Percentiles rank a stretch among this genome's conserved stretches.
Conservation (phyloP, 2,797 vertebrate species). For the Clamator glandarius region DNA sequence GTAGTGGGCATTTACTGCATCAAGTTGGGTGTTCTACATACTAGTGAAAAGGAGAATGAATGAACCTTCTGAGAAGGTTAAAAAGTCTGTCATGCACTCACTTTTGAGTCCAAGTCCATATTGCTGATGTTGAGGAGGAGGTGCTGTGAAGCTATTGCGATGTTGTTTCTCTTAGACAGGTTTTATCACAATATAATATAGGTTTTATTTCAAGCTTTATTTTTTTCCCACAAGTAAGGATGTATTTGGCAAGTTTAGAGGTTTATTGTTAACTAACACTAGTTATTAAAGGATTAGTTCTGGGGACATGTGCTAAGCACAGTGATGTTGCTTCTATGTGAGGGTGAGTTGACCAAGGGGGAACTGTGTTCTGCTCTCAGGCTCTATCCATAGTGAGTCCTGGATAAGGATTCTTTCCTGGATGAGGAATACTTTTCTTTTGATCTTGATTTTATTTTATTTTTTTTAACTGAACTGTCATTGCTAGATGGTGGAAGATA, state of each 20-base stretch:
- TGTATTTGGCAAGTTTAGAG: neutral
- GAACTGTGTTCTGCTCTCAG: neutral
- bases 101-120: neutral
- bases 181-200: neutral
- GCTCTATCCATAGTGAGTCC: neutral
- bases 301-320: neutral
- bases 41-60: neutral
- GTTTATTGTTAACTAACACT: neutral
- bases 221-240: neutral
- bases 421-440: neutral
- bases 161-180: neutral
- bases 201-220: neutral
- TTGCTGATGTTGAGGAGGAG: neutral
- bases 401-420: neutral
- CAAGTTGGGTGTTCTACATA: neutral
- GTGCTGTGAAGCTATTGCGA: neutral
- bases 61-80: neutral
- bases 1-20: neutral
- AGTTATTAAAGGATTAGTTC: neutral
- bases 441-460: neutral
- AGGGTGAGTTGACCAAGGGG: neutral
- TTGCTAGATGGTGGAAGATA: neutral
- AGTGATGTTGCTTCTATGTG: rapidly evolving
- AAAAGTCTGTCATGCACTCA: neutral
- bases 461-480: neutral